phyloP scores from a whole-genome alignment of 2,797 vertebrate genomes.

The Lepilemur septentrionalis region DNA sequence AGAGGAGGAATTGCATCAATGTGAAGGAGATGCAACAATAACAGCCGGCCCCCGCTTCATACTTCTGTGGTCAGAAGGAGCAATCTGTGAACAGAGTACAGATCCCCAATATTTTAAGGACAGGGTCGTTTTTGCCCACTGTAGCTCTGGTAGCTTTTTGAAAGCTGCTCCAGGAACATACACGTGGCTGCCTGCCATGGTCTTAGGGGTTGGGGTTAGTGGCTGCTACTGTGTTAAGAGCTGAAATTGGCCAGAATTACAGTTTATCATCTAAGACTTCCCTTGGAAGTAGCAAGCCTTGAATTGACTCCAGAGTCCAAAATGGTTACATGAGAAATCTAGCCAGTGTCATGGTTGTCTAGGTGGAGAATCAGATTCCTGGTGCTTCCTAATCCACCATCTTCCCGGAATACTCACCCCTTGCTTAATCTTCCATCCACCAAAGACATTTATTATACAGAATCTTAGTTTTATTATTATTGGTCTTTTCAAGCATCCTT shows the following conservation, averaged over 20 bases:
- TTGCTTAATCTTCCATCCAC: background rate
- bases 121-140: background rate
- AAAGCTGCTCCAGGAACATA: background rate
- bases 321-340: background rate
- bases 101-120: background rate
- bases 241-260: background rate
- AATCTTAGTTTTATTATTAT: background rate
- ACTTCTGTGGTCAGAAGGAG: background rate
- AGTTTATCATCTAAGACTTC: background rate
- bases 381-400: background rate
- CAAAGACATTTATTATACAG: background rate
- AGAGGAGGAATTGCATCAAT: background rate
- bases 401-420: background rate
- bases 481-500: background rate
- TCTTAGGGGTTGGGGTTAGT: background rate
- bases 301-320: background rate
- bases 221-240: background rate
- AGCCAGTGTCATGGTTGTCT: background rate
- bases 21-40: background rate
- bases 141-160: background rate
- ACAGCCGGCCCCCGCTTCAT: background rate
- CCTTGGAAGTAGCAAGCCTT: background rate
- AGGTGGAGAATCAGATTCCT: background rate
- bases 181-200: background rate
- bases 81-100: background rate